Base-by-base conservation (phyloP, 1,140 invertebrate genomes). In the Microplitis demolitor region DNA sequence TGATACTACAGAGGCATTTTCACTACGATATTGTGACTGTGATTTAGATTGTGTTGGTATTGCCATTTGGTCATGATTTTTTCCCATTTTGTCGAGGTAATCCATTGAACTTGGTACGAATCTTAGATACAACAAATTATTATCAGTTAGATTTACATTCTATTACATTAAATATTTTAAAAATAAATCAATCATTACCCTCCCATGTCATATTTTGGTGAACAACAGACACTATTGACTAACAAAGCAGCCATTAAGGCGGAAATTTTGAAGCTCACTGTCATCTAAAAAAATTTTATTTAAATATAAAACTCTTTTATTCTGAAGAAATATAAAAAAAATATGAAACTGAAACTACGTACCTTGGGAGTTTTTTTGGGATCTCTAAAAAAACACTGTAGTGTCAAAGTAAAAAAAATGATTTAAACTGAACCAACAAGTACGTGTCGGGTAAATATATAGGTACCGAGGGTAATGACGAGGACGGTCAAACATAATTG, bases 61-160 rank as follows among this genome's bases (percentile, higher is more conserved):
- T 0, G 85, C 83, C 13, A 86, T 34, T 63, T 87, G 87, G 61
- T 88, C 87, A 0, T 80, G 79, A 11, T 74, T 66, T 66, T 87
- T 85, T 4, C 62, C 72, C 0, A 71, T 72, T 66, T 86, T 86
- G 16, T 84, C 81, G 63, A 79, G 33, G n/a, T 84, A 86, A 62
- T 83, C 80, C 9, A 82, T 76, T 0, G 83, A 81, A 72, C 87
- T 88, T 63, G 87, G 86, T 24, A 87, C 67, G 61, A 88, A 88
- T 8, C 86, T 87, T 37, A 54, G 62, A 5, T n/a, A 61, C 5
- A 34, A 67, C 14, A 34, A 72, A 72, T 45, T 33, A 14, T 31
- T 6, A 35, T 34, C 51, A 31, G n/a, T 66, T 31, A 9, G 37
- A 4, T 33, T 3, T 68, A n/a, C 3, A 31, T 68, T 68, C 35